These are phyloP conservation scores for Eupithecia tripunctaria DNA, from an alignment of 2,888 invertebrate genomes.

Conservation along the genomic window DNA sequence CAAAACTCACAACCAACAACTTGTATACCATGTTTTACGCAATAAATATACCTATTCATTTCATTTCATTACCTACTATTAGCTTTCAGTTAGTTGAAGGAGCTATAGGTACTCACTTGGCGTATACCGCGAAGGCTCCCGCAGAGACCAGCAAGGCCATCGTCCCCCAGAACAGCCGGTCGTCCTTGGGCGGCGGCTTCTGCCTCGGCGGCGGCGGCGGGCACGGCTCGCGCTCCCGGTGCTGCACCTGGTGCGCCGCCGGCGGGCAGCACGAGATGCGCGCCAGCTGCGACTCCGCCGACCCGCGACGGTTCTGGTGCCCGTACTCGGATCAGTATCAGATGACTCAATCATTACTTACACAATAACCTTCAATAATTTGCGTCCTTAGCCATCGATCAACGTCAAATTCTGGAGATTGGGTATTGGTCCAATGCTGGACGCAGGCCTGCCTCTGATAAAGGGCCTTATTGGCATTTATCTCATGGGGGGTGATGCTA, in stretches of 20 bases:
- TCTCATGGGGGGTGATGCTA: too few species aligned
- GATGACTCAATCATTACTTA: background rate
- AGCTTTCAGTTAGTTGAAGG: background rate
- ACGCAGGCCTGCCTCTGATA: too few species aligned
- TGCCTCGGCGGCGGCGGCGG: constrained; percentile 55
- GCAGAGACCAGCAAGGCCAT: constrained; percentile 55
- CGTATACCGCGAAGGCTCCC: constrained; percentile 60
- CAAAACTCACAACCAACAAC: too few species aligned
- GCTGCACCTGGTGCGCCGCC: constrained; percentile 46
- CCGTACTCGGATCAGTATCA: background rate
- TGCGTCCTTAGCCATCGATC: too few species aligned
- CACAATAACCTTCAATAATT: background rate
- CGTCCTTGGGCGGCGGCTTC: constrained; percentile 64
- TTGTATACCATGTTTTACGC: too few species aligned
- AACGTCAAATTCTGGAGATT: too few species aligned
- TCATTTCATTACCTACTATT: too few species aligned
- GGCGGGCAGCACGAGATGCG: background rate
- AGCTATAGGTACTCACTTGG: constrained; percentile 25
- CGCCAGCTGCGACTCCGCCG: background rate
- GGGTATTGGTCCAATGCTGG: too few species aligned
- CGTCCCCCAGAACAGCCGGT: constrained; percentile 63
- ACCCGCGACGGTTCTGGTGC: background rate
- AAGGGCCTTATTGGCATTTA: too few species aligned
- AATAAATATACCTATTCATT: too few species aligned
- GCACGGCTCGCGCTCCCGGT: constrained; percentile 57